phyloP scores from a whole-genome alignment of 2,888 invertebrate genomes.

The Eudemis profundana region DNA sequence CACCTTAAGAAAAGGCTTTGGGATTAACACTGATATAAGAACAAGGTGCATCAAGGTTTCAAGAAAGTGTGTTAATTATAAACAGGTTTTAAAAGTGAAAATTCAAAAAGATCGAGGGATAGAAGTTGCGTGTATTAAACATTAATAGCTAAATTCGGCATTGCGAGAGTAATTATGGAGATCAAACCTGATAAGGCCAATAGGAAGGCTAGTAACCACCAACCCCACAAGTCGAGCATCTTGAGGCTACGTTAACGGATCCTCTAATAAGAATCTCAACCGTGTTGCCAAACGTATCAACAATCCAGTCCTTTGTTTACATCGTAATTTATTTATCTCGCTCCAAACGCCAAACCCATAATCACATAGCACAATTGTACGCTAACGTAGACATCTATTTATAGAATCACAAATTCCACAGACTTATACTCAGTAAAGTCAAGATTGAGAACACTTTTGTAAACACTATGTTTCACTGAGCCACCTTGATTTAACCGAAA shows the following conservation, averaged over 20 bases:
- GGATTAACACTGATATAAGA: conserved; percentile 52
- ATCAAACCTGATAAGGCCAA: conserved; percentile 68
- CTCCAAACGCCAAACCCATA: conserved; percentile 21
- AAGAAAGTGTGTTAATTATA: conserved; percentile 45
- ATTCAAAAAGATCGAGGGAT: conserved; percentile 43
- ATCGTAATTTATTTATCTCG: conserved; percentile 28
- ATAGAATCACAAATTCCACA: conserved; percentile 65
- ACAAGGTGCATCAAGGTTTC: conserved; percentile 54
- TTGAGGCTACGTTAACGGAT: conserved; percentile 48
- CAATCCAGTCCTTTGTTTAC: conserved; percentile 37
- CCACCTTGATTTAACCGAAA: conserved; percentile 68
- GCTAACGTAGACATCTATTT: conserved; percentile 39
- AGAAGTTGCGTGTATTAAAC: conserved; percentile 51
- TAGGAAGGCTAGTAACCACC: conserved; percentile 57
- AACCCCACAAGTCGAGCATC: conserved; percentile 63
- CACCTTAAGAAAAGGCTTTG: conserved; percentile 53
- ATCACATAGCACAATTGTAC: conserved; percentile 27
- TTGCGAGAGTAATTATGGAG: conserved; percentile 54
- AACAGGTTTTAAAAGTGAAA: conserved; percentile 37
- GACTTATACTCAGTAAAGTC: conserved; percentile 51
- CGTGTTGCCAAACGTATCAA: conserved; percentile 22
- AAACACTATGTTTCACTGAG: conserved; percentile 74
- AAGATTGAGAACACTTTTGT: conserved; percentile 61
- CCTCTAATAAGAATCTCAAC: conserved; percentile 7
- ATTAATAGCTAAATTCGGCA: conserved; percentile 50